A percentile compares a stretch with the other conserved stretches of the same genome.
These are phyloP conservation scores for Decapterus maruadsi DNA, from an alignment of 2,797 vertebrate species.

Conservation along the genomic window DNA sequence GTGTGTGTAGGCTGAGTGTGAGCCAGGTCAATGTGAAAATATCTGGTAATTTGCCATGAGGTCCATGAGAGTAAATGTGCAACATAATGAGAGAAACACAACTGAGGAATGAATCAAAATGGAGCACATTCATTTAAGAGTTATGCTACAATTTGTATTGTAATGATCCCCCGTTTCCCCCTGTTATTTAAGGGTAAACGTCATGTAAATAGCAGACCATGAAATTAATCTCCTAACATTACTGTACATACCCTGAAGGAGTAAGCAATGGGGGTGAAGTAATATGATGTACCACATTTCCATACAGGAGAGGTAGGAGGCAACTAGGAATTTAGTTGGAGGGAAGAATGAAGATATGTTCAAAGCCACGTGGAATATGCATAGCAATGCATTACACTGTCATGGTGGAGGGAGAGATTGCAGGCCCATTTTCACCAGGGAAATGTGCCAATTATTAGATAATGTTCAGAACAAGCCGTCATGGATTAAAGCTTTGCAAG, in stretches of 20 bases:
- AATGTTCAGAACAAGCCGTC: slow-evolving; percentile 72
- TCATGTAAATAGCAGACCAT: slow-evolving; percentile 53
- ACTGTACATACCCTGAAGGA: slow-evolving; percentile 54
- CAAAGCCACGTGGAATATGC: slow-evolving; percentile 71
- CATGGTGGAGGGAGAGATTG: slow-evolving; percentile 66
- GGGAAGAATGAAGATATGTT: slow-evolving; percentile 59
- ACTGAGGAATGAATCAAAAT: slow-evolving; percentile 11
- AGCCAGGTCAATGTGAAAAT: slow-evolving; percentile 25
- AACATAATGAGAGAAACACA: slow-evolving; percentile 27
- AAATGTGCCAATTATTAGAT: slow-evolving; percentile 77
- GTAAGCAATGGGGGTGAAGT: slow-evolving; percentile 38
- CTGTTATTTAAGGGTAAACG: slow-evolving; percentile 59
- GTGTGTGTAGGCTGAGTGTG: neutral
- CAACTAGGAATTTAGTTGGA: slow-evolving; percentile 49
- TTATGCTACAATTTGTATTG: slow-evolving; percentile 31
- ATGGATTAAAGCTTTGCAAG: slow-evolving; percentile 73
- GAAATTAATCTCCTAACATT: slow-evolving; percentile 65
- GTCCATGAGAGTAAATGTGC: slow-evolving; percentile 12
- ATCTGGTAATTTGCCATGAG: slow-evolving; percentile 37
- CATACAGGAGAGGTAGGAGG: slow-evolving; percentile 58
- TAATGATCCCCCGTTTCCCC: slow-evolving; percentile 32
- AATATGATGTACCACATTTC: slow-evolving; percentile 60
- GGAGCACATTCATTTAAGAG: slow-evolving; percentile 29
- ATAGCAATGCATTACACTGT: slow-evolving; percentile 70
- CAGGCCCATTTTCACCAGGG: slow-evolving; percentile 64